These are phyloP conservation scores for Thermophis baileyi DNA, from an alignment of 2,113 vertebrate genomes.

Conservation along the genomic window DNA sequence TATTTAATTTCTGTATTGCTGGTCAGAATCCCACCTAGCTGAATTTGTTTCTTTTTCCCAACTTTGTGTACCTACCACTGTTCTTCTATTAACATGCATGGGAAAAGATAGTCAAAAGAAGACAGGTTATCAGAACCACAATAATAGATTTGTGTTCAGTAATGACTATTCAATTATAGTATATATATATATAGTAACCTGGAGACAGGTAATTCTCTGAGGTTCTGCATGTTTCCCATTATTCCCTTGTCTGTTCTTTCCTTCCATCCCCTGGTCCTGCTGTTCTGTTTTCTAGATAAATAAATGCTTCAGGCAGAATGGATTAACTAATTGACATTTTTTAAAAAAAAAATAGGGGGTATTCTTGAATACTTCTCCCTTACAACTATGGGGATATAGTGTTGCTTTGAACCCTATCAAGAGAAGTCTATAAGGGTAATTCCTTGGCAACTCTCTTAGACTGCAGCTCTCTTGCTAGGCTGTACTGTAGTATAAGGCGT, in stretches of 20 bases:
- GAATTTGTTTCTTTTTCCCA: not conserved
- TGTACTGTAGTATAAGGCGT: not conserved
- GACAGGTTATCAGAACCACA: not conserved
- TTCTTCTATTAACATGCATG: not conserved
- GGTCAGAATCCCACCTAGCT: not conserved
- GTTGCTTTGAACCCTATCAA: not conserved
- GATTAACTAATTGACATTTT: not conserved
- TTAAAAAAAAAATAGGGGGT: not conserved
- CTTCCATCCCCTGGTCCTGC: not conserved
- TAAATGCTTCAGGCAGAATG: not conserved
- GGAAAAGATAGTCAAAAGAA: not conserved
- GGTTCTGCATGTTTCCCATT: not conserved
- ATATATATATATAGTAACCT: too few relatives aligned
- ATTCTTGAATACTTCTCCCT: not conserved
- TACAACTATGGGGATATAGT: accelerated
- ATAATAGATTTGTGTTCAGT: not conserved
- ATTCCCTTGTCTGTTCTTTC: not conserved
- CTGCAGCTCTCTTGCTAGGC: not conserved
- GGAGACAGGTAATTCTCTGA: not conserved
- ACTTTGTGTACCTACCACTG: not conserved
- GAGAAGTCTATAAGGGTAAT: not conserved
- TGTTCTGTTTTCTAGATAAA: not conserved
- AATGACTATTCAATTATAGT: not conserved
- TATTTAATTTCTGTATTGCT: not conserved
- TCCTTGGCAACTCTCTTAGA: not conserved